Conservation (phyloP, 1,140 invertebrate species). For the Caenorhabditis brenneri region DNA sequence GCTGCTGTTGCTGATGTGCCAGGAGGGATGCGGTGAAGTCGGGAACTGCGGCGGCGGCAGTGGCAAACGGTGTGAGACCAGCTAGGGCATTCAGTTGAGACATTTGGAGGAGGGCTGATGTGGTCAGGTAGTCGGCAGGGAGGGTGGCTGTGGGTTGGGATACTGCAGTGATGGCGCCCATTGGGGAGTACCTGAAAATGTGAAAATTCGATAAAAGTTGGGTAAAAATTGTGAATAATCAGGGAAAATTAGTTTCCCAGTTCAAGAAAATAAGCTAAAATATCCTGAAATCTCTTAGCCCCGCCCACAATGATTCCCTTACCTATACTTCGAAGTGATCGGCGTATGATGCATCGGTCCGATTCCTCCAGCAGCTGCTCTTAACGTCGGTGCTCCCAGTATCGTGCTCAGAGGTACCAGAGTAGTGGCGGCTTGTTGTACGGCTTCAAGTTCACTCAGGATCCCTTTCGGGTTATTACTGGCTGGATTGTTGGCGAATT, state of each 20-base stretch:
- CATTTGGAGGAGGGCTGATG: conserved; percentile 79
- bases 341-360: conserved; percentile 77
- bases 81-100: conserved; percentile 42
- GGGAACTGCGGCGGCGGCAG: background rate
- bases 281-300: too few relatives aligned
- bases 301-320: background rate
- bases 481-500: conserved; percentile 88
- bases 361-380: conserved; percentile 77
- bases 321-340: conserved; percentile 45
- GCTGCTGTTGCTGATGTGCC: conserved; percentile 1
- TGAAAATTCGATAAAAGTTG: too few relatives aligned
- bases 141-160: conserved; percentile 10
- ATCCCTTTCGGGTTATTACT: conserved; percentile 49
- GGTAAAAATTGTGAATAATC: too few relatives aligned
- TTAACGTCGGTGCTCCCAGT: conserved; percentile 80
- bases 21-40: background rate
- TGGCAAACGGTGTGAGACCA: background rate
- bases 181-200: conserved; percentile 90
- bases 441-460: conserved; percentile 26
- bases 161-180: conserved; percentile 77
- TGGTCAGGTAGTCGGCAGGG: conserved; percentile 78
- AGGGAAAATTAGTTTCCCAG: conserved; percentile 77
- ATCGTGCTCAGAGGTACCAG: conserved; percentile 49
- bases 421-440: conserved; percentile 61
- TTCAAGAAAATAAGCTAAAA: background rate